Conservation (phyloP, 2,113 vertebrate genomes). For the Pterocles gutturalis region DNA sequence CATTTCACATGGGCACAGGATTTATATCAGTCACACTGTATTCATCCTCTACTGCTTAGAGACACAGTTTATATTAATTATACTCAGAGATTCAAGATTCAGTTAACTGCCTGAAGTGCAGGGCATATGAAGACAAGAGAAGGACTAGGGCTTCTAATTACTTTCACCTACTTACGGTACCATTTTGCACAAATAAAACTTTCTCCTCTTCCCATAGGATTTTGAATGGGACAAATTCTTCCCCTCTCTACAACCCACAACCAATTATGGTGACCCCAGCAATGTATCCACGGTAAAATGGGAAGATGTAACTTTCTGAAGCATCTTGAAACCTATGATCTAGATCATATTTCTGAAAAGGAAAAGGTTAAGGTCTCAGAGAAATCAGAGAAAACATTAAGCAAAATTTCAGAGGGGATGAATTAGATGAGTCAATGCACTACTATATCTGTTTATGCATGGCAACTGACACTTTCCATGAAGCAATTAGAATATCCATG, state of each 20-base stretch:
- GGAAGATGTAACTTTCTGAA: neutral
- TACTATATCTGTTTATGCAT: neutral
- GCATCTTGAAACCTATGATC: neutral
- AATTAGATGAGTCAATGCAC: neutral
- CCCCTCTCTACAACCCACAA: neutral
- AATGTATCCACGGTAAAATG: neutral
- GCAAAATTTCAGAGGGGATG: constrained; percentile 8
- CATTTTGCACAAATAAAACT: neutral
- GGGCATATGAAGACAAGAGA: neutral
- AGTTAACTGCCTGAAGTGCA: neutral
- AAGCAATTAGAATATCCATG: constrained; percentile 3
- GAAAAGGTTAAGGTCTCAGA: neutral
- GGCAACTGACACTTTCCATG: neutral
- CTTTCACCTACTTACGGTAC: neutral
- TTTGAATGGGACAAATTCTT: neutral
- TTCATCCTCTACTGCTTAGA: neutral
- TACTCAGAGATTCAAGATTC: neutral
- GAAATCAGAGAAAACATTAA: neutral
- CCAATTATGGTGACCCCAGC: neutral
- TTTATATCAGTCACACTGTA: neutral
- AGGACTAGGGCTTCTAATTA: neutral
- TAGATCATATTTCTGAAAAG: neutral
- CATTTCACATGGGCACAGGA: neutral
- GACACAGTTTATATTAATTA: neutral
- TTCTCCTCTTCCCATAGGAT: neutral